Evolutionary conservation across 2,113 vertebrate species (phyloP).

Genomic region (Charadrius vociferus): DNA sequence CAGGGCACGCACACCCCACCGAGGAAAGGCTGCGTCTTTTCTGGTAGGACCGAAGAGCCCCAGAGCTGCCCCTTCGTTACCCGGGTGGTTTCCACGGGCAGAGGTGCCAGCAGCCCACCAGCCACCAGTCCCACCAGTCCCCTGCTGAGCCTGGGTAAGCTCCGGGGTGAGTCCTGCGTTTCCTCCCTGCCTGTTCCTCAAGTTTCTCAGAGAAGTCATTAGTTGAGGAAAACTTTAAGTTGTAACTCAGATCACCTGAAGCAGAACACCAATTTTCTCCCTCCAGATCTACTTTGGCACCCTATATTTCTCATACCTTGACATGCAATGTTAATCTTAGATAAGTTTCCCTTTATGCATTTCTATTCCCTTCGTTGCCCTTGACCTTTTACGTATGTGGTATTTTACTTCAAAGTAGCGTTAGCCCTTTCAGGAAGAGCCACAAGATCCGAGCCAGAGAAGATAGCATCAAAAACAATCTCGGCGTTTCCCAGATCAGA

Average conservation of each 20-base stretch:
- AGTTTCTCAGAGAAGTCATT: rapidly evolving
- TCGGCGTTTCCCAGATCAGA: not conserved
- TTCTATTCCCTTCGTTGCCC: not conserved
- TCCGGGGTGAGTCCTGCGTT: rapidly evolving
- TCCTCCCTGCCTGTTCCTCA: rapidly evolving
- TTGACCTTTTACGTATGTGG: not conserved
- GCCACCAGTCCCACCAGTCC: not conserved
- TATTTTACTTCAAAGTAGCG: not conserved
- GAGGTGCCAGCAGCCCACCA: not conserved
- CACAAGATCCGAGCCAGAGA: not conserved
- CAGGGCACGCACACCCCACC: rapidly evolving
- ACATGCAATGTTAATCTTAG: not conserved
- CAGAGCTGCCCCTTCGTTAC: rapidly evolving
- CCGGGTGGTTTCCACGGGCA: rapidly evolving
- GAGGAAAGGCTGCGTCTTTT: no score
- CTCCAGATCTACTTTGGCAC: not conserved
- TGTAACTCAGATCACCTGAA: not conserved
- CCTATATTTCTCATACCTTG: not conserved
- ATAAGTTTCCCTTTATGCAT: not conserved
- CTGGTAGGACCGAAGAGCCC: rapidly evolving
- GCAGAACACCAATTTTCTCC: not conserved
- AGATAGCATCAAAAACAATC: not conserved
- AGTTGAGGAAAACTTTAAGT: not conserved
- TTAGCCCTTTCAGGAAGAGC: not conserved
- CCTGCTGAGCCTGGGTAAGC: not conserved